These are phyloP conservation scores for Kryphioiulus occultus DNA, from an alignment of 2,888 invertebrate genomes.

Conservation along the genomic window DNA sequence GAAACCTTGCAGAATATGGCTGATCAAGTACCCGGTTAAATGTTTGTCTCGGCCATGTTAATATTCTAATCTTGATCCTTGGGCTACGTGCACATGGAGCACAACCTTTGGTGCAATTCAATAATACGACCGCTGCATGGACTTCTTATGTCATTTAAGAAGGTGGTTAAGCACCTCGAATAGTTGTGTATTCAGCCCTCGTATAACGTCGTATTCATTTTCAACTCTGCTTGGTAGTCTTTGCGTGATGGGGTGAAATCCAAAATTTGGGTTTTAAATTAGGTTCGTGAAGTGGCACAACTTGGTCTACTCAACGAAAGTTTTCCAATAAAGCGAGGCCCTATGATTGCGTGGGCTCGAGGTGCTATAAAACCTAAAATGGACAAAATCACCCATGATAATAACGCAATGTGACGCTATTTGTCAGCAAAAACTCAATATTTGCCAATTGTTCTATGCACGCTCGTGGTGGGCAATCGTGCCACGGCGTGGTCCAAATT, in stretches of 20 bases:
- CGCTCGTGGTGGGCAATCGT: background rate
- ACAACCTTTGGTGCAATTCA: too few relatives aligned
- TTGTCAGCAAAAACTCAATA: background rate
- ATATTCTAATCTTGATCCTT: background rate
- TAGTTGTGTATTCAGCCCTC: too few relatives aligned
- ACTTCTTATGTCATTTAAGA: too few relatives aligned
- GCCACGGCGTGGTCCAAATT: background rate
- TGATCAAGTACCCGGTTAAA: background rate
- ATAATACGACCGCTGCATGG: too few relatives aligned
- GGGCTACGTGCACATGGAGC: too few relatives aligned
- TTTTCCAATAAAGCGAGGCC: background rate
- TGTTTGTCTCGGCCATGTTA: background rate
- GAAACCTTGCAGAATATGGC: too few relatives aligned
- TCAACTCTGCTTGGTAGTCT: background rate
- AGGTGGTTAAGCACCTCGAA: too few relatives aligned
- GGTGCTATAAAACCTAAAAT: background rate
- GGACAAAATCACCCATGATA: background rate
- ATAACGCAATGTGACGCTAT: background rate
- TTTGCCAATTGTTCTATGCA: background rate
- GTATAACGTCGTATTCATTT: background rate
- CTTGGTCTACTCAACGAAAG: background rate
- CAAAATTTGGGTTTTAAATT: background rate
- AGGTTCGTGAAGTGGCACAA: background rate
- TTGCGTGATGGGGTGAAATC: background rate
- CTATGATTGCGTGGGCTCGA: background rate